A percentile compares a stretch with the other conserved stretches of the same genome.
phyloP scores from a whole-genome alignment of 2,797 vertebrate genomes.

The Pangasius macronema region DNA sequence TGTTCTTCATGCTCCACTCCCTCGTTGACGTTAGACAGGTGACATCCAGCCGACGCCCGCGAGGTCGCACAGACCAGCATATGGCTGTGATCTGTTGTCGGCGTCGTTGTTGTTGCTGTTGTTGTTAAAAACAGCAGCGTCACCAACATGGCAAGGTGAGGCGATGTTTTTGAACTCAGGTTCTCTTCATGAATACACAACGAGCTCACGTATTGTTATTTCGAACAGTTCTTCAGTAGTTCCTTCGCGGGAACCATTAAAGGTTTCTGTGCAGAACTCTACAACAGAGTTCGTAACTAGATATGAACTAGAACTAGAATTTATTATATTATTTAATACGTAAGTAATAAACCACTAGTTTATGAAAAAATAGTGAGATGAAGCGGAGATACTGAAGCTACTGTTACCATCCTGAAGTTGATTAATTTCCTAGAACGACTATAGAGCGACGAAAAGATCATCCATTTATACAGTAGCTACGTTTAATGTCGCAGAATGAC shows the following conservation, averaged over 20 bases:
- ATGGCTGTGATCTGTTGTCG: conserved; percentile 61
- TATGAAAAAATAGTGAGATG: not conserved
- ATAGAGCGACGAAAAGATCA: not conserved
- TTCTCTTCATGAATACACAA: not conserved
- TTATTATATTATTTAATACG: not conserved
- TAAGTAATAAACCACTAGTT: not conserved
- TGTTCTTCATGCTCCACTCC: conserved; percentile 70
- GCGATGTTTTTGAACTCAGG: not conserved
- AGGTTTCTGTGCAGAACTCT: not conserved
- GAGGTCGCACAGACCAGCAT: conserved; percentile 70
- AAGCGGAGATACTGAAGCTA: no score
- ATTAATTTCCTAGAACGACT: not conserved
- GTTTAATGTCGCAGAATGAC: not conserved
- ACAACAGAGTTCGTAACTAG: not conserved
- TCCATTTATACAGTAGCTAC: not conserved
- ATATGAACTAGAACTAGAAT: not conserved
- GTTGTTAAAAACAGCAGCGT: conserved; percentile 18
- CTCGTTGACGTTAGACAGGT: conserved; percentile 42
- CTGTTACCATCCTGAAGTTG: not conserved
- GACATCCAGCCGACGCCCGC: conserved; percentile 58
- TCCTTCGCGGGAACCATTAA: not conserved
- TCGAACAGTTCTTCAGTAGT: not conserved
- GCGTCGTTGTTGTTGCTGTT: not conserved
- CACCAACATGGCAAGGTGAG: conserved; percentile 20
- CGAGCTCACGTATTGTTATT: not conserved